Evolutionary conservation across 2,113 vertebrate species (phyloP).

Genomic region (Naja naja): DNA sequence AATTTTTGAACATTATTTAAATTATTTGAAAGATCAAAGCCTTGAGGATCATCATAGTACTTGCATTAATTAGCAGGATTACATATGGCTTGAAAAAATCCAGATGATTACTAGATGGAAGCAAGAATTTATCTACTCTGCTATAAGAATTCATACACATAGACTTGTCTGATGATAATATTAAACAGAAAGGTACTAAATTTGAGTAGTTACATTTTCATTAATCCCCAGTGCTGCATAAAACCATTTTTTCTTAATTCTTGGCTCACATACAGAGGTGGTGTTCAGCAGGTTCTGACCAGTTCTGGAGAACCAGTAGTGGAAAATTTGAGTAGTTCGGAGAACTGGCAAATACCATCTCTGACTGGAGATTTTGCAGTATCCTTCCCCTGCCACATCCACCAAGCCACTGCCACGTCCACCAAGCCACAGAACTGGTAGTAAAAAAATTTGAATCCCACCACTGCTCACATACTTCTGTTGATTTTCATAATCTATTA

Average conservation of each 20-base stretch:
- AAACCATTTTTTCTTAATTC: background rate
- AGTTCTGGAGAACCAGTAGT: too few species aligned
- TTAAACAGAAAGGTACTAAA: background rate
- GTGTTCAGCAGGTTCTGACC: too few species aligned
- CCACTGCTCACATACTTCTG: background rate
- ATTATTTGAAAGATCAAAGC: background rate
- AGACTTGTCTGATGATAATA: background rate
- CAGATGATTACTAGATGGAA: background rate
- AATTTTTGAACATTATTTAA: background rate
- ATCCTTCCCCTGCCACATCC: too few species aligned
- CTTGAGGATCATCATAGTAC: background rate
- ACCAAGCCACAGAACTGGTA: too few species aligned
- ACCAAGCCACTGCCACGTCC: too few species aligned
- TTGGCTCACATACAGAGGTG: too few species aligned
- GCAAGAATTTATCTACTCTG: background rate
- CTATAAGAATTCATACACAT: background rate
- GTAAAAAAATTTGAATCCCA: too few species aligned
- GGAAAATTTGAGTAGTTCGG: too few species aligned
- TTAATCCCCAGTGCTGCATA: background rate
- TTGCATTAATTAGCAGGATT: background rate
- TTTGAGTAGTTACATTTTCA: background rate
- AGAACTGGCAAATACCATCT: too few species aligned
- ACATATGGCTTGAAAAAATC: background rate
- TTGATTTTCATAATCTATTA: background rate
- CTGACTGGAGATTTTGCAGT: too few species aligned